Evolutionary conservation across 2,888 invertebrate genomes (phyloP).

Genomic region (Drosophila conformis): DNA sequence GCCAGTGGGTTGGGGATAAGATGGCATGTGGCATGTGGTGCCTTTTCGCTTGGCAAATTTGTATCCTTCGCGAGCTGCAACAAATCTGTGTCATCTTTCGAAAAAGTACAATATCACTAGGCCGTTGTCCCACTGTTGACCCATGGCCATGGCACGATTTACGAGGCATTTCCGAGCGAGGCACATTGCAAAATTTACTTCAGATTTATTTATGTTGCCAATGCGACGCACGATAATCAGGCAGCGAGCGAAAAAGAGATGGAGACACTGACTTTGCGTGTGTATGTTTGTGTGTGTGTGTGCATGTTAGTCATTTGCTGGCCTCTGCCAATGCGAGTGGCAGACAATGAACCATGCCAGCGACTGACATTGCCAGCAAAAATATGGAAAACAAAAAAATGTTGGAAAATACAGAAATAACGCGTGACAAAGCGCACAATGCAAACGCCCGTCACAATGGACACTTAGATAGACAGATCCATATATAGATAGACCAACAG

Average conservation of each 20-base stretch:
- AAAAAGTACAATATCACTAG: slow-evolving; percentile 66
- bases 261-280: slow-evolving; percentile 3
- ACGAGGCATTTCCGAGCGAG: slow-evolving; percentile 82
- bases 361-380: slow-evolving; percentile 28
- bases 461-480: slow-evolving; percentile 66
- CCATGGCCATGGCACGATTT: slow-evolving; percentile 80
- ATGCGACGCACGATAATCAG: slow-evolving; percentile 52
- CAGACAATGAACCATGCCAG: slow-evolving; percentile 68
- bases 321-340: slow-evolving; percentile 46
- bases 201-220: slow-evolving; percentile 80
- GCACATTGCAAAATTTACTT: slow-evolving; percentile 81
- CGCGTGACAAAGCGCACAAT: slow-evolving; percentile 72
- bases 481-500: slow-evolving; percentile 49
- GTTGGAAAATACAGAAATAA: slow-evolving; percentile 60
- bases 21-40: slow-evolving; percentile 1
- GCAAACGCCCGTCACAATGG: slow-evolving; percentile 72
- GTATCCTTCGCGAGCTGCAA: slow-evolving; percentile 73
- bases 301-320: slow-evolving; percentile 51
- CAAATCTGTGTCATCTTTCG: slow-evolving; percentile 70
- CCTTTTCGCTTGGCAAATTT: slow-evolving; percentile 68
- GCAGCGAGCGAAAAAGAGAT: slow-evolving; percentile 11
- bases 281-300: slow-evolving; percentile 13
- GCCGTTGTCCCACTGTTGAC: slow-evolving; percentile 58
- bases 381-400: slow-evolving; percentile 54
- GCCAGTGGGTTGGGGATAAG: not conserved